Percentiles rank a stretch among this genome's conserved stretches.
Conservation (phyloP, 2,797 vertebrate species). For the Selene dorsalis region DNA sequence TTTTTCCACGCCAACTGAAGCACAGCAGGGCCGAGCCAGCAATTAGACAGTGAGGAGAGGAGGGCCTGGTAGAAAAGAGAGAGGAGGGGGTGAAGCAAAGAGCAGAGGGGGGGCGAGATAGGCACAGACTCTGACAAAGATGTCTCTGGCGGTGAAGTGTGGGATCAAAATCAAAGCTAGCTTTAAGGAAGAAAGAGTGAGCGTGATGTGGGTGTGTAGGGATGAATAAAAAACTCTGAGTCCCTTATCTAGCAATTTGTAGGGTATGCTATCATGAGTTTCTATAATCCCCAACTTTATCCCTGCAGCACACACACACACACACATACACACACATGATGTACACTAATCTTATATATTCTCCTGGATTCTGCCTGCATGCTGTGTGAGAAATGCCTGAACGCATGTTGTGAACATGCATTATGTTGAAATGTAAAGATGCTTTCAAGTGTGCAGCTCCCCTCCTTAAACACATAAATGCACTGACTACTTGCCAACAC, state of each 20-base stretch:
- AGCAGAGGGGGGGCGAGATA: constrained; percentile 41
- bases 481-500: constrained; percentile 7
- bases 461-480: constrained; percentile 1
- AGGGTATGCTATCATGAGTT: constrained; percentile 68
- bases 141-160: constrained; percentile 69
- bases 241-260: constrained; percentile 75
- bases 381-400: constrained; percentile 19
- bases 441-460: constrained; percentile 36
- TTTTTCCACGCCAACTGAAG: constrained; percentile 78
- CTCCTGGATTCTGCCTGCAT: constrained; percentile 26
- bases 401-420: constrained; percentile 41
- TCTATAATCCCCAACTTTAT: constrained; percentile 75
- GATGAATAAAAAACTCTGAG: constrained; percentile 61
- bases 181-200: constrained; percentile 65
- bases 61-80: constrained; percentile 39
- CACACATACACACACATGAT: constrained; percentile 35
- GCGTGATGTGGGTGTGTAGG: constrained; percentile 58
- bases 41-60: constrained; percentile 77
- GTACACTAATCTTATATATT: constrained; percentile 47
- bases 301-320: constrained; percentile 57
- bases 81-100: constrained; percentile 15
- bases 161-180: constrained; percentile 70
- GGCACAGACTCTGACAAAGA: constrained; percentile 64
- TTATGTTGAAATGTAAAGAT: constrained; percentile 12
- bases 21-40: constrained; percentile 78